phyloP scores from a whole-genome alignment of 30 jellyfish, hydroid and myxozoan species.

The Phacellophora camtschatica region DNA sequence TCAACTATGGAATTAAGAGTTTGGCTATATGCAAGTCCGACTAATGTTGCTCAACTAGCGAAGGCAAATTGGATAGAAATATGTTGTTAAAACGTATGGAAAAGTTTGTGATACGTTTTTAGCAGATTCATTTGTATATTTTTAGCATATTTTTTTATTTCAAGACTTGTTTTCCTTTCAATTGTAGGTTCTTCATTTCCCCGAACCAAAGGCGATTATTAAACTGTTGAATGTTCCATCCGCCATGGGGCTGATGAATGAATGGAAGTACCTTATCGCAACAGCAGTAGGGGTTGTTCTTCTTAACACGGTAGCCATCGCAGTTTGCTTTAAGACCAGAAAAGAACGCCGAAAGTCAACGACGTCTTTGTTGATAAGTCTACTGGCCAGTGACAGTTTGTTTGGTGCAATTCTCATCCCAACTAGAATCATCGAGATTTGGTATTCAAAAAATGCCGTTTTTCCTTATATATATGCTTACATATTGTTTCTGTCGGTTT shows the following conservation, averaged over 20 bases:
- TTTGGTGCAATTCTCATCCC: slow-evolving; percentile 55
- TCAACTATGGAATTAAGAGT: too few relatives aligned
- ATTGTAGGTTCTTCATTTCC: too few relatives aligned
- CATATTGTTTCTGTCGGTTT: slow-evolving; percentile 38
- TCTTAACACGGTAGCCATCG: slow-evolving; percentile 1
- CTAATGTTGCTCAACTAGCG: too few relatives aligned
- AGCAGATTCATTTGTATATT: too few relatives aligned
- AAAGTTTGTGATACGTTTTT: too few relatives aligned
- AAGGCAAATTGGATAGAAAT: too few relatives aligned
- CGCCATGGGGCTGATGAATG: slow-evolving; percentile 51
- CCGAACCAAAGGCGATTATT: too few relatives aligned
- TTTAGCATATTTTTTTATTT: too few relatives aligned
- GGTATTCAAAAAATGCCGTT: not conserved
- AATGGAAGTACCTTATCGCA: slow-evolving; percentile 39
- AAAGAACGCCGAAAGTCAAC: slow-evolving; percentile 61
- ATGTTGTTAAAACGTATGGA: too few relatives aligned
- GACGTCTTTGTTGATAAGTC: slow-evolving; percentile 39
- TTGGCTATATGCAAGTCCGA: too few relatives aligned
- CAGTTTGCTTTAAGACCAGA: not conserved
- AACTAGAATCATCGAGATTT: slow-evolving; percentile 17
- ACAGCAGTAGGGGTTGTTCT: slow-evolving; percentile 24
- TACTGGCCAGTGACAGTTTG: slow-evolving; percentile 18
- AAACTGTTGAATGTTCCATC: too few relatives aligned
- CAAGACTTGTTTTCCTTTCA: too few relatives aligned
- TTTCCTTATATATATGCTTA: slow-evolving; percentile 44